A percentile compares a stretch with the other conserved stretches of the same genome.
These are phyloP conservation scores for Himalopsyche kuldschensis DNA, from an alignment of 2,888 invertebrate species.

Conservation along the genomic window DNA sequence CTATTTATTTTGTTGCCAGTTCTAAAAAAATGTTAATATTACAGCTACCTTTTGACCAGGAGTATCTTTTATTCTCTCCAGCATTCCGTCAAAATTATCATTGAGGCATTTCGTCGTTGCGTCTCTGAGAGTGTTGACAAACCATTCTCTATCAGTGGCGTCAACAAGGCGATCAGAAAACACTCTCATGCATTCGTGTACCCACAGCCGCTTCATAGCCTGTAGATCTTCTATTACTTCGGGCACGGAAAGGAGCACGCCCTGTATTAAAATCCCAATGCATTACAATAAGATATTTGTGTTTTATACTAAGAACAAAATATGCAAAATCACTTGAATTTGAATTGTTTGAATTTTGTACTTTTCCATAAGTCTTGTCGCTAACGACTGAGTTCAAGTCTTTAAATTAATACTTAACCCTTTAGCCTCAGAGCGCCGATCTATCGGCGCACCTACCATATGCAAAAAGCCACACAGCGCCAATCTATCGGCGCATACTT, in stretches of 20 bases:
- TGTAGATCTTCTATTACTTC: conserved; percentile 85
- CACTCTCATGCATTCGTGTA: conserved; percentile 90
- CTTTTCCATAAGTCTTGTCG: too few relatives aligned
- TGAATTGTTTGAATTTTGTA: too few relatives aligned
- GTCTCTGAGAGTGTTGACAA: conserved; percentile 69
- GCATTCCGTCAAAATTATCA: conserved; percentile 69
- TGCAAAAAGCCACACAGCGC: too few relatives aligned
- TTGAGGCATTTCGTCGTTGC: conserved; percentile 65
- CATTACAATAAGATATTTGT: too few relatives aligned
- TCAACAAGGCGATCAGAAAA: conserved; percentile 91
- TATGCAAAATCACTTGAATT: too few relatives aligned
- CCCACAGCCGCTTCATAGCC: conserved; percentile 90
- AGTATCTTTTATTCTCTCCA: conserved; percentile 63
- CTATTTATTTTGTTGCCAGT: not conserved
- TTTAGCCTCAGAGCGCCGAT: too few relatives aligned
- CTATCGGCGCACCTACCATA: too few relatives aligned
- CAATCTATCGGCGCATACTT: too few relatives aligned
- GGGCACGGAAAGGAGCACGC: conserved; percentile 87
- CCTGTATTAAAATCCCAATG: conserved; percentile 56
- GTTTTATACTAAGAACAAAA: not conserved
- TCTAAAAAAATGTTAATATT: not conserved
- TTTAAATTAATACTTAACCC: too few relatives aligned
- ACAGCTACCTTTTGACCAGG: conserved; percentile 4
- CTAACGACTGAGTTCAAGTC: too few relatives aligned
- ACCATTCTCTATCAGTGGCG: conserved; percentile 79